A percentile compares a stretch with the other conserved stretches of the same genome.
These are phyloP conservation scores for Propithecus deckenii DNA, from an alignment of 2,797 vertebrate species.

Conservation along the genomic window DNA sequence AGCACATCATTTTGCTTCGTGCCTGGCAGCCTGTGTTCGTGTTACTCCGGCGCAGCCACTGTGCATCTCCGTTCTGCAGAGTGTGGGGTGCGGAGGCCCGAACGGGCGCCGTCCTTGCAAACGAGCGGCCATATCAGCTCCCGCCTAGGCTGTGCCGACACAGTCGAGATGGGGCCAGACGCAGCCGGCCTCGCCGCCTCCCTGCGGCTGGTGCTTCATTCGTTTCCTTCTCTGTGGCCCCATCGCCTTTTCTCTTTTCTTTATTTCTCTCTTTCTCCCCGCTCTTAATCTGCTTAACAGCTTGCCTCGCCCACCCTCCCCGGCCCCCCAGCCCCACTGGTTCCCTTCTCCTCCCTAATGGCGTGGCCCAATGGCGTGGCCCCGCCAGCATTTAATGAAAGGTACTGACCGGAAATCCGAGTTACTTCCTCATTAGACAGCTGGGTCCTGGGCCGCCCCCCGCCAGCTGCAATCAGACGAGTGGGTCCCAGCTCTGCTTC, in stretches of 20 bases:
- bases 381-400: not conserved
- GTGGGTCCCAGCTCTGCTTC: not conserved
- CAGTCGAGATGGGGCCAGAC: accelerated
- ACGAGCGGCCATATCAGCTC: not conserved
- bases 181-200: not conserved
- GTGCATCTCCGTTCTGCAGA: not conserved
- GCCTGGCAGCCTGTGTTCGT: not conserved
- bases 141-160: not conserved
- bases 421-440: slow-evolving; percentile 36
- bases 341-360: not conserved
- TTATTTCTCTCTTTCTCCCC: not conserved
- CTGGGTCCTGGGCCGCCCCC: not conserved
- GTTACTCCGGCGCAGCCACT: not conserved
- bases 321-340: not conserved
- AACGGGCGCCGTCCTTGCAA: accelerated
- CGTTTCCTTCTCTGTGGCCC: not conserved
- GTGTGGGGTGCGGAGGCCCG: not conserved
- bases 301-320: not conserved
- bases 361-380: not conserved
- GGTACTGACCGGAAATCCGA: slow-evolving; percentile 27
- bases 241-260: slow-evolving; percentile 8
- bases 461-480: accelerated
- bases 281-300: slow-evolving; percentile 64
- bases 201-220: accelerated
- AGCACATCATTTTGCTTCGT: accelerated